These are phyloP conservation scores for Dipodomys stephensi DNA, from an alignment of 2,113 vertebrate genomes.

Conservation along the genomic window DNA sequence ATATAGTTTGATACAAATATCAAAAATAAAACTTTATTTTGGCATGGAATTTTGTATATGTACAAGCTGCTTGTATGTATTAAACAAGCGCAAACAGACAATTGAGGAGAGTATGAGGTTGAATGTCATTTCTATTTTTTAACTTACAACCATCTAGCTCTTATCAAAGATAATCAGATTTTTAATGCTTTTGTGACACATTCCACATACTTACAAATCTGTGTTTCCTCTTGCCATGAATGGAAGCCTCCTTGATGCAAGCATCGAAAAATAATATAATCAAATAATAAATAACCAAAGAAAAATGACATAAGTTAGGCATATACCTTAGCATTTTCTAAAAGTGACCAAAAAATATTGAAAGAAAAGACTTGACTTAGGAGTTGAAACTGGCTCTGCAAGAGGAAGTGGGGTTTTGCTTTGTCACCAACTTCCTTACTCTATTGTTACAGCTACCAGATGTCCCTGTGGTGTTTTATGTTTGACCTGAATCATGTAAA, in stretches of 20 bases:
- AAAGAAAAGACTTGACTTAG: neutral
- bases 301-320: neutral
- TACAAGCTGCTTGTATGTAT: neutral
- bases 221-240: neutral
- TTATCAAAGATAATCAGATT: neutral
- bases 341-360: neutral
- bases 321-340: neutral
- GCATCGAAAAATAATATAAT: neutral
- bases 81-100: neutral
- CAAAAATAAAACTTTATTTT: no score
- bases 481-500: neutral
- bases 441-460: neutral
- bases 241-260: neutral
- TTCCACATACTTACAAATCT: neutral
- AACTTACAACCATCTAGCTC: neutral
- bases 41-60: neutral
- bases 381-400: neutral
- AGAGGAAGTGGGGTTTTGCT: neutral
- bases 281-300: neutral
- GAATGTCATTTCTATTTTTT: neutral
- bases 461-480: neutral
- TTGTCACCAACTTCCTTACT: neutral
- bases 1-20: no score
- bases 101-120: neutral
- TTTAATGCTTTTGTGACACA: neutral